Evolutionary conservation across 2,888 invertebrate species (phyloP).

Genomic region (Crioceris asparagi): DNA sequence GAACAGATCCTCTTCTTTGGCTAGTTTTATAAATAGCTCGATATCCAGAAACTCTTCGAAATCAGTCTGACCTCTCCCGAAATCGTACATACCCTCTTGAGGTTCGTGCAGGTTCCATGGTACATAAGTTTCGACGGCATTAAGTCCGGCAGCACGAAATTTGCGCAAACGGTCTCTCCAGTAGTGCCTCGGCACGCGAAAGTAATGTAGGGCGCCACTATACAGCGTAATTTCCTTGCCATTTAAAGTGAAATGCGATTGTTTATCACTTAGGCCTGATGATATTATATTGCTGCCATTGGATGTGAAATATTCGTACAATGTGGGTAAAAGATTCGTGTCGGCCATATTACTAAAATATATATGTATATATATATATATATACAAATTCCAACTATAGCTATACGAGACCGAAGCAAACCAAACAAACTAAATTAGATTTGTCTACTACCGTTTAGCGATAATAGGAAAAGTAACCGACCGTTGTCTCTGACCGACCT

Average conservation of each 20-base stretch:
- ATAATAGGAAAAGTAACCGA: no score
- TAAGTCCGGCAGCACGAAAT: constrained; percentile 72
- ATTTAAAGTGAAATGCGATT: constrained; percentile 32
- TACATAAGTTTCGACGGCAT: constrained; percentile 74
- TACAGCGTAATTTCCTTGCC: constrained; percentile 35
- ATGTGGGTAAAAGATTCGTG: constrained; percentile 10
- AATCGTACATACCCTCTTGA: constrained; percentile 50
- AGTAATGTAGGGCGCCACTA: constrained; percentile 67
- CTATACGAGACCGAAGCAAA: no score
- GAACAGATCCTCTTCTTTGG: constrained; percentile 52
- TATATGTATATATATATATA: no score
- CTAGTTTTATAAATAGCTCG: constrained; percentile 56
- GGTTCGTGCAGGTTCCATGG: constrained; percentile 88
- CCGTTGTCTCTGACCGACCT: no score
- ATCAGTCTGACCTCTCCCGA: constrained; percentile 52
- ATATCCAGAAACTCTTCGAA: constrained; percentile 43
- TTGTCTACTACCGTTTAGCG: no score
- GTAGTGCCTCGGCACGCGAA: constrained; percentile 63
- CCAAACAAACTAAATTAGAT: no score
- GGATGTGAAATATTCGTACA: constrained; percentile 34
- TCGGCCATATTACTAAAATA: no score
- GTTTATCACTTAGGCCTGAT: constrained; percentile 19
- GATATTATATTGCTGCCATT: constrained; percentile 29
- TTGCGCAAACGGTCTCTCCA: constrained; percentile 73
- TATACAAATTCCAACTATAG: no score